Evolutionary conservation across 2,888 invertebrate species (phyloP).

Genomic region (Drosophila aldrichi): DNA sequence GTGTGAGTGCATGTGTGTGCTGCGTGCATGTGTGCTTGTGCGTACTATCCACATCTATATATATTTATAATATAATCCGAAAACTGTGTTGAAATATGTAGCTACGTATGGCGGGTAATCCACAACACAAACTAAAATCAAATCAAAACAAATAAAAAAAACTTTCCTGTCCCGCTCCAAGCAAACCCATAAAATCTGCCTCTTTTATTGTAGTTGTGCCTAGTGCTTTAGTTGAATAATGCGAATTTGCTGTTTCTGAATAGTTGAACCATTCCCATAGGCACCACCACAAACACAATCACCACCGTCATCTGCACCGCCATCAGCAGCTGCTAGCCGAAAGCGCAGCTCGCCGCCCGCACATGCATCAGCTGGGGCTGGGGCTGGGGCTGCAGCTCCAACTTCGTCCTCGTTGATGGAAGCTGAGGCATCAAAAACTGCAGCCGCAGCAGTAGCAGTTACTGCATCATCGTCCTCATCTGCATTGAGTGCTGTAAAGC

Average conservation of each 20-base stretch:
- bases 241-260: slow-evolving; percentile 87
- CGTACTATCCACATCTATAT: slow-evolving; percentile 28
- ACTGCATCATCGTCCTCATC: slow-evolving; percentile 24
- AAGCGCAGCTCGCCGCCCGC: slow-evolving; percentile 33
- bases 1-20: background rate
- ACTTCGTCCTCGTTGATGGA: slow-evolving; percentile 9
- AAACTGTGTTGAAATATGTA: slow-evolving; percentile 17
- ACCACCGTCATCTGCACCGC: slow-evolving; percentile 12
- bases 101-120: slow-evolving; percentile 18
- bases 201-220: slow-evolving; percentile 57
- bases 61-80: slow-evolving; percentile 16
- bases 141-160: background rate
- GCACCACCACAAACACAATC: slow-evolving; percentile 68
- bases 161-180: slow-evolving; percentile 2
- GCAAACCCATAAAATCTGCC: background rate
- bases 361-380: slow-evolving; percentile 9
- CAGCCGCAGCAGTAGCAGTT: background rate
- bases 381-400: slow-evolving; percentile 9
- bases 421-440: background rate
- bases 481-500: slow-evolving; percentile 20
- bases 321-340: slow-evolving; percentile 13
- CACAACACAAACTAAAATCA: slow-evolving; percentile 22
- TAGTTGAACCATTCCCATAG: slow-evolving; percentile 86
- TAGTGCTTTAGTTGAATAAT: slow-evolving; percentile 83
- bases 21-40: slow-evolving; percentile 7